phyloP scores from a whole-genome alignment of 2,113 vertebrate species.

The Alouatta palliata region DNA sequence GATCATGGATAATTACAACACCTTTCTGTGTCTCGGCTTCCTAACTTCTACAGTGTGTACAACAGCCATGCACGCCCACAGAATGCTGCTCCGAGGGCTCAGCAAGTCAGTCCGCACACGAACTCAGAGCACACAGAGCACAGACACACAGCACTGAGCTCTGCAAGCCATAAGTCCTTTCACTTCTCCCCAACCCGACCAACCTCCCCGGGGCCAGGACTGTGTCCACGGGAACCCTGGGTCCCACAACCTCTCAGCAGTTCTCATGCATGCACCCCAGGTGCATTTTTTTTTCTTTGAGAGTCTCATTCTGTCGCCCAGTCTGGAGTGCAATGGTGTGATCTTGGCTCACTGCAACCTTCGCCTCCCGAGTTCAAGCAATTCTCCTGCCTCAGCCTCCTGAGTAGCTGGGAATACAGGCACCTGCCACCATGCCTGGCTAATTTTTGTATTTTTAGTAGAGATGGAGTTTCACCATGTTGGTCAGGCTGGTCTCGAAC shows the following conservation, averaged over 20 bases:
- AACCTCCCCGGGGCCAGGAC: accelerated
- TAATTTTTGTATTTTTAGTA: too few species aligned
- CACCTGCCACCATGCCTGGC: too few species aligned
- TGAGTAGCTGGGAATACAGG: too few species aligned
- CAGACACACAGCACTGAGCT: accelerated
- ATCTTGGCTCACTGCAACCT: too few species aligned
- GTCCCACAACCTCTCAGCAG: not conserved
- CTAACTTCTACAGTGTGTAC: not conserved
- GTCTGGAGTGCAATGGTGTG: too few species aligned
- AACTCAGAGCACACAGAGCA: too few species aligned
- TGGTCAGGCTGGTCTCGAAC: too few species aligned
- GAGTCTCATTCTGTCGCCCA: too few species aligned
- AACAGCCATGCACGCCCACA: not conserved
- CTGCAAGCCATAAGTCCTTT: accelerated
- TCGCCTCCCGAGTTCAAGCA: too few species aligned
- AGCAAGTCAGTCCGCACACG: accelerated
- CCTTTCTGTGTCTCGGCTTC: not conserved
- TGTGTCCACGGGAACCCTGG: not conserved
- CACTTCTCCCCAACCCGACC: not conserved
- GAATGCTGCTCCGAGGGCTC: accelerated
- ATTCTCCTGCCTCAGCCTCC: too few species aligned
- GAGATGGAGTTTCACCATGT: too few species aligned
- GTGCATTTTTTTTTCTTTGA: not conserved
- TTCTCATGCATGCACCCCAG: too few species aligned
- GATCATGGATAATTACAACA: not conserved